Base-by-base conservation (phyloP, 2,113 vertebrate species). In the Chaetodon trifascialis region DNA sequence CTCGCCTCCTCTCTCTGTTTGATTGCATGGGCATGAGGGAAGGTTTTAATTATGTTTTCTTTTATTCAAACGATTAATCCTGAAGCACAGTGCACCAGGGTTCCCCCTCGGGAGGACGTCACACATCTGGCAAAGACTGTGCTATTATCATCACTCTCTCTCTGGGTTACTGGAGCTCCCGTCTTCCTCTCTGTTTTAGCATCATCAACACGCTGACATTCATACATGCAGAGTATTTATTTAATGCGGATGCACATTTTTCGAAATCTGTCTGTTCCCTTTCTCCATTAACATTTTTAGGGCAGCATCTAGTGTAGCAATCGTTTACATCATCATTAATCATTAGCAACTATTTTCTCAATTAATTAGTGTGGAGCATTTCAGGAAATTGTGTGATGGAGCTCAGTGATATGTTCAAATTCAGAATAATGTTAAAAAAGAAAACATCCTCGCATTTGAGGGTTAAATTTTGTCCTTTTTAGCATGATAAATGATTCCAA, bases 11-110 rank as follows among this genome's bases (percentile, higher is more conserved):
- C 76, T 68, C 69, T 92, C 76, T 67, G 58, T 88, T 71, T 83
- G 78, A 93, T 91, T 82, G 89, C 80, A 83, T 90, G 58, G 67
- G 79, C 77, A 90, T 60, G 64, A 85, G 69, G 74, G 78, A 85
- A 86, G 70, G 83, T 91, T 94, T 94, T 91, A 90, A 93, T 93
- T 90, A 91, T 88, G 86, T 86, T 94, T 93, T 89, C 72, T 88
- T 92, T 90, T 87, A 93, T 88, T 86, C 83, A 85, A 85, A 91
- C 69, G 62, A 93, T 92, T 92, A 90, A 90, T 95, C 91, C 79
- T 83, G 82, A 80, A 83, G 82, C 80, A 74, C 88, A 79, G 84
- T 79, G 76, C 79, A 86, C 77, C 62, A 83, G 80, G 88, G 86
- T 84, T 81, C 56, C 89, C 86, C 85, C 56, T 30, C 46, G 84